Percentiles rank a stretch among this genome's conserved stretches.
Evolutionary conservation across 2,797 vertebrate genomes (phyloP).

Genomic region (Parauchenoglanis punctatus): DNA sequence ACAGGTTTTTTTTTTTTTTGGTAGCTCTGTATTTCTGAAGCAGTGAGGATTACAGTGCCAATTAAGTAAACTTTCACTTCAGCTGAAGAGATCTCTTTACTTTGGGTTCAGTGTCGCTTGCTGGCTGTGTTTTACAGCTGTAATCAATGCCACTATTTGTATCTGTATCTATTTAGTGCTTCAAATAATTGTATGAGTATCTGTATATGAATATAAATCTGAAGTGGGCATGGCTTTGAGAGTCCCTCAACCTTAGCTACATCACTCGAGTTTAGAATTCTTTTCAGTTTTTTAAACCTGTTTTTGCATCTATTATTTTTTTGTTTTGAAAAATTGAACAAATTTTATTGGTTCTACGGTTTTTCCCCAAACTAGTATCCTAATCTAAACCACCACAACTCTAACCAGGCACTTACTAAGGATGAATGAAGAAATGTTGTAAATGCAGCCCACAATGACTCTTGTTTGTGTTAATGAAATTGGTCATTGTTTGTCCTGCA

Average conservation of each 20-base stretch:
- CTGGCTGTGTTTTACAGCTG: constrained; percentile 63
- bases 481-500: neutral
- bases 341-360: neutral
- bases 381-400: neutral
- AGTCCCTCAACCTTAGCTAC: too few relatives aligned
- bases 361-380: neutral
- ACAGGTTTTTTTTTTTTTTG: constrained; percentile 52
- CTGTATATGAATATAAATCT: neutral
- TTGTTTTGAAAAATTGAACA: neutral
- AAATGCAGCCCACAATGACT: neutral
- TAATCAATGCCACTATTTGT: neutral
- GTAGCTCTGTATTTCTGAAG: constrained; percentile 61
- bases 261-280: neutral
- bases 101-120: constrained; percentile 63
- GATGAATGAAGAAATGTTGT: neutral
- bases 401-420: neutral
- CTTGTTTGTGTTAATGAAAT: neutral
- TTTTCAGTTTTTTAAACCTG: neutral
- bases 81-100: constrained; percentile 59
- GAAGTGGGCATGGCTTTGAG: neutral
- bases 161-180: neutral
- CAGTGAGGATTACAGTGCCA: constrained; percentile 69
- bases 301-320: neutral
- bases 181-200: constrained; percentile 1
- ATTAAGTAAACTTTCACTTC: constrained; percentile 72